Evolutionary conservation across 1,140 invertebrate genomes (phyloP).

Genomic region (Saccostrea cuccullata): DNA sequence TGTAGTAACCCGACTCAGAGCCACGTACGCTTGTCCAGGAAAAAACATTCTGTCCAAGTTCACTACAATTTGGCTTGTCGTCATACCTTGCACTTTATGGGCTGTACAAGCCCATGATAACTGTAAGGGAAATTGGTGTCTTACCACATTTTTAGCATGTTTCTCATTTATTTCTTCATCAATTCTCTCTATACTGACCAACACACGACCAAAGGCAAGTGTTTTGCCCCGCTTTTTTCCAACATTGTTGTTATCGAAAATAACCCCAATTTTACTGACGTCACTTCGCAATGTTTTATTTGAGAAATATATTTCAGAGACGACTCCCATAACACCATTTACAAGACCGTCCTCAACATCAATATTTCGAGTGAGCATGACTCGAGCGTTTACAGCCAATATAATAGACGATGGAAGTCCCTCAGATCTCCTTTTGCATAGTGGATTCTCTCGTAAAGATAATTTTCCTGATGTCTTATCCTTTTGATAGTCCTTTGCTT

Average conservation of each 20-base stretch:
- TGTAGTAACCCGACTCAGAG: constrained; percentile 12
- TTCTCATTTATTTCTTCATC: constrained; percentile 28
- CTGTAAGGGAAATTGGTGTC: not conserved
- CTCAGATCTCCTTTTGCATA: not conserved
- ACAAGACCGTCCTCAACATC: no score
- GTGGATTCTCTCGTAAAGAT: not conserved
- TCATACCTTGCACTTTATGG: constrained; percentile 50
- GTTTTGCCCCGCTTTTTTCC: constrained; percentile 3
- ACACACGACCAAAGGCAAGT: not conserved
- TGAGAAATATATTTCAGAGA: no score
- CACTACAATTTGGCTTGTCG: constrained; percentile 34
- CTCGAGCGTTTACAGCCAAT: no score
- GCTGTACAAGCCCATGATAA: constrained; percentile 49
- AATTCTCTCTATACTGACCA: not conserved
- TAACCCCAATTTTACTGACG: not conserved
- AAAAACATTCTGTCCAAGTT: constrained; percentile 35
- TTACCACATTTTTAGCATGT: not conserved
- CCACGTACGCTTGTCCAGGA: not conserved
- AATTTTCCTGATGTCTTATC: constrained; percentile 32
- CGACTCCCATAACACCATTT: no score
- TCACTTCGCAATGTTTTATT: not conserved
- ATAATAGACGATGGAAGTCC: not conserved
- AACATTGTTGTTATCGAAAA: not conserved
- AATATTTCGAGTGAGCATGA: no score
- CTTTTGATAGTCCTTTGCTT: constrained; percentile 13